A percentile compares a stretch with the other conserved stretches of the same genome.
These are phyloP conservation scores for Ophion costatus DNA, from an alignment of 2,888 invertebrate genomes.

Conservation along the genomic window DNA sequence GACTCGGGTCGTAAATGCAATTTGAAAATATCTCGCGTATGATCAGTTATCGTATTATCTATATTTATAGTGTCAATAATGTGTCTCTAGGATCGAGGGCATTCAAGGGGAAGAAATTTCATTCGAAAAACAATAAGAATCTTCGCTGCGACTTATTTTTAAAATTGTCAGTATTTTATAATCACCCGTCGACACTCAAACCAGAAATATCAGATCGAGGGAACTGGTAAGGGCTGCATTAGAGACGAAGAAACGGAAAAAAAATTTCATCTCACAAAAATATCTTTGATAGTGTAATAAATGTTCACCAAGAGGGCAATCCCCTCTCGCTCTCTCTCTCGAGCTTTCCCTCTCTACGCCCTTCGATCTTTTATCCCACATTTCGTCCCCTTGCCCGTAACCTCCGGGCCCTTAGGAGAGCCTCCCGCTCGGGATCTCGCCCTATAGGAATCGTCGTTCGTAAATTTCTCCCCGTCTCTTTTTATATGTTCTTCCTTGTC, in stretches of 20 bases:
- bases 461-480: constrained; percentile 7
- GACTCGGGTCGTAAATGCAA: too few relatives aligned
- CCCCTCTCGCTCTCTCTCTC: neutral
- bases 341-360: constrained; percentile 31
- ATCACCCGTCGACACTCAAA: too few relatives aligned
- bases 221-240: neutral
- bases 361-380: constrained; percentile 1
- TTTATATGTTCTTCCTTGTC: constrained; percentile 30
- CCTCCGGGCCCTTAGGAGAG: constrained; percentile 33
- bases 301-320: constrained; percentile 23
- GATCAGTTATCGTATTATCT: too few relatives aligned
- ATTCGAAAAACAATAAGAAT: too few relatives aligned
- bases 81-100: too few relatives aligned
- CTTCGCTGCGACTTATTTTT: too few relatives aligned
- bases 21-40: too few relatives aligned
- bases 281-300: constrained; percentile 50
- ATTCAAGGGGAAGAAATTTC: too few relatives aligned
- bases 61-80: too few relatives aligned
- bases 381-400: constrained; percentile 29
- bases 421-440: constrained; percentile 23
- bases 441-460: constrained; percentile 56
- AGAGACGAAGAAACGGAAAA: neutral
- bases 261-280: constrained; percentile 41
- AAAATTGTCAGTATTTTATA: too few relatives aligned
- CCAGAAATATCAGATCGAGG: neutral